Evolutionary conservation across 2,113 vertebrate species (phyloP), one percentile per base, ranked within the genome.

Genomic region (Gobiocypris rarus): DNA sequence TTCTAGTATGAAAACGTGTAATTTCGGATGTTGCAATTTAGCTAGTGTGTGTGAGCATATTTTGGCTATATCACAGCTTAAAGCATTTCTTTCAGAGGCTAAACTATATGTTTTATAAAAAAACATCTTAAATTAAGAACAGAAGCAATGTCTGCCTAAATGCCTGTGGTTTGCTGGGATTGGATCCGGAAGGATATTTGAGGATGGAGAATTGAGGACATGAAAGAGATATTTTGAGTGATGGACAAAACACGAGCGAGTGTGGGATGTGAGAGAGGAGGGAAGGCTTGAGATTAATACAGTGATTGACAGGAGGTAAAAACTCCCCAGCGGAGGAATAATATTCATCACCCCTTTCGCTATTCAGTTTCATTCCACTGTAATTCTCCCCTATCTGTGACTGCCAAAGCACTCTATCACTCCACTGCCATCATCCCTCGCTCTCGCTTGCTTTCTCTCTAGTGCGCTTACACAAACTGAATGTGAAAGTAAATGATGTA

Each of bases 271-370:
- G 87, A 73, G 77, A 85, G 65, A 74, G 75, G 74, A 31, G 56
- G 82, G 74, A 91, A 90, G 75, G 82, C 87, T 83, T 90, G 84
- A 89, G 91, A 91, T 91, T 89, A 90, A 93, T 89, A 85, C 82
- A 89, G 88, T 89, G 91, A 94, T 89, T 91, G 92, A 94, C 89
- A 89, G 82, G 75, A 59, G 82, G 78, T 75, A 86, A 84, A 84
- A 88, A 84, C 65, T 84, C 73, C 87, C 83, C 75, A 22, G 59
- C 84, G 86, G 87, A 86, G 75, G 76, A 90, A 87, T 90, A 90
- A 90, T 92, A 91, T 89, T 91, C 90, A 92, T 91, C 87, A 86
- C 85, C 84, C 86, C 71, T 89, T 83, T 84, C 89, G 22, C 70
- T 65, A 77, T 75, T 87, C 71, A 81, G 87, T 91, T 90, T 81